phyloP scores from a whole-genome alignment of 2,797 vertebrate genomes.

The Geotrypetes seraphini region DNA sequence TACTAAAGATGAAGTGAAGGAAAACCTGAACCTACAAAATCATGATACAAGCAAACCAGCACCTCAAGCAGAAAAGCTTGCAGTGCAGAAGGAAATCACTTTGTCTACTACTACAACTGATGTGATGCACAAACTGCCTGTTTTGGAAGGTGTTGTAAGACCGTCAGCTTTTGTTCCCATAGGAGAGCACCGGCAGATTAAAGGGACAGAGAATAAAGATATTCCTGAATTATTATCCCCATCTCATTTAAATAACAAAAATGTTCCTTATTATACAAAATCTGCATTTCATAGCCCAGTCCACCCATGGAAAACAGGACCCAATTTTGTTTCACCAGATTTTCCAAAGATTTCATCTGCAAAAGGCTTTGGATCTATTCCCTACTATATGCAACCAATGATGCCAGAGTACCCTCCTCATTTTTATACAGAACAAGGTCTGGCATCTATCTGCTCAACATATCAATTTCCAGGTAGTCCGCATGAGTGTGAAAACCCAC shows the following conservation, averaged over 20 bases:
- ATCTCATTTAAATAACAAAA: constrained; percentile 35
- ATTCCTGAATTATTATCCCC: constrained; percentile 29
- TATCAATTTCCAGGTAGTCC: constrained; percentile 63
- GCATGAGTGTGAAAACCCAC: constrained; percentile 46
- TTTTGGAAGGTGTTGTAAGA: constrained; percentile 41
- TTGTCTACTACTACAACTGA: constrained; percentile 25
- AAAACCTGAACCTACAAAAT: constrained; percentile 39
- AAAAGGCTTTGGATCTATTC: constrained; percentile 49
- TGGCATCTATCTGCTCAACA: constrained; percentile 64
- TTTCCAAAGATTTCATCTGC: constrained; percentile 45
- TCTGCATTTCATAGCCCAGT: constrained; percentile 61
- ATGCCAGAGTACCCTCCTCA: constrained; percentile 70
- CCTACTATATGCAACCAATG: constrained; percentile 58
- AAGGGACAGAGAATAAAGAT: constrained; percentile 35
- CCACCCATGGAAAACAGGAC: constrained; percentile 60
- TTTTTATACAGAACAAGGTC: constrained; percentile 58
- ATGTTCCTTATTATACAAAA: constrained; percentile 42
- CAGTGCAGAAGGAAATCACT: constrained; percentile 20
- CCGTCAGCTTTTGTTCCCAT: constrained; percentile 80
- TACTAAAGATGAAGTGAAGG: constrained; percentile 53
- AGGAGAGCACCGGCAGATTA: constrained; percentile 60
- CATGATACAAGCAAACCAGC: constrained; percentile 22
- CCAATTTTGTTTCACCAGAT: constrained; percentile 49
- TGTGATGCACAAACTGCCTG: constrained; percentile 22
- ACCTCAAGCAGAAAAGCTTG: constrained; percentile 32